Evolutionary conservation across 2,113 vertebrate genomes (phyloP).

Genomic region (Notiomystis cincta): DNA sequence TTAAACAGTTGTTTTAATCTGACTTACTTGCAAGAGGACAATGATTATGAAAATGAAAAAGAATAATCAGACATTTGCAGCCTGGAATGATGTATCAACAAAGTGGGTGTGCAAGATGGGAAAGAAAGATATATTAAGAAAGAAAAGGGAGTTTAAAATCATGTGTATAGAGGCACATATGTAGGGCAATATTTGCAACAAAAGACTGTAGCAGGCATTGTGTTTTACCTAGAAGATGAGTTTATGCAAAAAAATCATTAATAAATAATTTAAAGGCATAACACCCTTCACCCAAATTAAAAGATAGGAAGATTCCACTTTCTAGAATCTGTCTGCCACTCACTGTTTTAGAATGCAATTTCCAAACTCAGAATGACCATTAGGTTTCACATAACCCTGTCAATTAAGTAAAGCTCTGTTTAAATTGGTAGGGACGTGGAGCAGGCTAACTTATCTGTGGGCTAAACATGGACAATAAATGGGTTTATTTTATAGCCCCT

Average conservation of each 20-base stretch:
- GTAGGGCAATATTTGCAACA: background rate
- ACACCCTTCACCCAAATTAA: background rate
- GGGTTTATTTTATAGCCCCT: background rate
- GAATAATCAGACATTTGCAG: background rate
- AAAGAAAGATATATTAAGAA: background rate
- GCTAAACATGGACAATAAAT: background rate
- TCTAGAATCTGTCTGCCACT: background rate
- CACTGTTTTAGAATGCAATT: background rate
- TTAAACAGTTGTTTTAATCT: background rate
- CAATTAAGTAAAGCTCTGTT: background rate
- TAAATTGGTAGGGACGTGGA: background rate
- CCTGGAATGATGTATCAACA: background rate
- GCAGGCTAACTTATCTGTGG: background rate
- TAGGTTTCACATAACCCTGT: background rate
- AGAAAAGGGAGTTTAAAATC: background rate
- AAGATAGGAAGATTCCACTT: background rate
- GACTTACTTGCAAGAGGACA: background rate
- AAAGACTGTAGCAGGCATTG: background rate
- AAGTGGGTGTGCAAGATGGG: background rate
- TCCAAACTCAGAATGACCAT: background rate
- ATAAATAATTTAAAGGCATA: background rate
- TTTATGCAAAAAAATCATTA: background rate
- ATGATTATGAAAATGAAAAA: background rate
- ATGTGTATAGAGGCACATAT: background rate
- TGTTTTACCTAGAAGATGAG: background rate